These are phyloP conservation scores for Talpa occidentalis DNA, from an alignment of 2,113 vertebrate genomes.

Conservation along the genomic window DNA sequence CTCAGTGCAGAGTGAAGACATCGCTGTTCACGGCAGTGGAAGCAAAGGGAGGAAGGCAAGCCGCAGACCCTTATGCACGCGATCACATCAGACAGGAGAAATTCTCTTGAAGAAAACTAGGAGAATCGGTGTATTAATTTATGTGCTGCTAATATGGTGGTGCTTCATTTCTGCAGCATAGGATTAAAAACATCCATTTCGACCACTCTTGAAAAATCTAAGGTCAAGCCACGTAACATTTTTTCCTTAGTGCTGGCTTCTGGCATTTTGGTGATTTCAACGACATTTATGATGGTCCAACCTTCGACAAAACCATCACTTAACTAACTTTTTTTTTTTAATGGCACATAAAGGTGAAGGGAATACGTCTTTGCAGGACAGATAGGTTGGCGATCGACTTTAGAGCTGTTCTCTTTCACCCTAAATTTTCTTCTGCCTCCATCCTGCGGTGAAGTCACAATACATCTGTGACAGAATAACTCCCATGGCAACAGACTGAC, in stretches of 20 bases:
- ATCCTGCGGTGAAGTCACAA: constrained; percentile 80
- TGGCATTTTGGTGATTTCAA: constrained; percentile 48
- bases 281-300: constrained; percentile 10
- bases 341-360: constrained; percentile 51
- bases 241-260: neutral
- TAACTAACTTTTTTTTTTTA: constrained; percentile 26
- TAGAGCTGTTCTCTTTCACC: constrained; percentile 58
- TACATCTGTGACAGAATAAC: constrained; percentile 79
- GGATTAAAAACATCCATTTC: constrained; percentile 57
- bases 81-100: neutral
- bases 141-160: neutral
- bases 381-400: constrained; percentile 46
- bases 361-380: constrained; percentile 28
- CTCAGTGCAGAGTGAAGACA: neutral
- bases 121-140: neutral
- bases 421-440: constrained; percentile 69
- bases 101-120: constrained; percentile 21
- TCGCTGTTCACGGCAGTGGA: neutral
- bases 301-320: constrained; percentile 1
- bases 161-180: neutral
- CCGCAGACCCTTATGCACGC: neutral
- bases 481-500: constrained; percentile 85
- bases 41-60: neutral
- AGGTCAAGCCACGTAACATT: neutral
- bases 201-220: constrained; percentile 42